These are phyloP conservation scores for Beris chalybata DNA, from an alignment of 2,888 invertebrate genomes.

Conservation along the genomic window DNA sequence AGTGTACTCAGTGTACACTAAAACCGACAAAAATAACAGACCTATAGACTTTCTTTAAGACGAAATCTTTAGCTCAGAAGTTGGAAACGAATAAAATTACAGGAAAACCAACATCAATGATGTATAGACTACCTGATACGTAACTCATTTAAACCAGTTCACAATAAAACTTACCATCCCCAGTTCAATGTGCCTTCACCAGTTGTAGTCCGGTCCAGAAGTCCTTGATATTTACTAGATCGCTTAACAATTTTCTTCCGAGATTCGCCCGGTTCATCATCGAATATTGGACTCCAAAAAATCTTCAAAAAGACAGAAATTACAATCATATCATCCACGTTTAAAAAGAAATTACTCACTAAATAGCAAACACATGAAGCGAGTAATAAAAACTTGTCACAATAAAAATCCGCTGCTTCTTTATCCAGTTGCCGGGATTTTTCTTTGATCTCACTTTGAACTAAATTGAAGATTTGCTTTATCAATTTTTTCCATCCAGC, in stretches of 20 bases:
- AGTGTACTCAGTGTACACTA: no score
- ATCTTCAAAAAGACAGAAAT: background rate
- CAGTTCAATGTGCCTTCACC: constrained; percentile 44
- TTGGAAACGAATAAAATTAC: no score
- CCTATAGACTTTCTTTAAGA: no score
- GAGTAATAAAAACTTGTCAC: constrained; percentile 46
- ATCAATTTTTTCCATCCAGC: constrained; percentile 47
- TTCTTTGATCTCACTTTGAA: constrained; percentile 48
- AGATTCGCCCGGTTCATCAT: constrained; percentile 25
- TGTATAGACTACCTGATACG: no score
- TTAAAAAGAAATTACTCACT: constrained; percentile 42
- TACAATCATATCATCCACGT: background rate
- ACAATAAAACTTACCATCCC: constrained; percentile 44
- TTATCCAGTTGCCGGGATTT: constrained; percentile 42
- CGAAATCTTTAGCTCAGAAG: no score
- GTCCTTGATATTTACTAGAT: constrained; percentile 44
- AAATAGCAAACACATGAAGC: constrained; percentile 47
- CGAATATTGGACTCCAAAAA: constrained; percentile 16
- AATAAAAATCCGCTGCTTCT: constrained; percentile 42
- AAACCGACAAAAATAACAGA: no score
- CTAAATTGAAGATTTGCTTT: constrained; percentile 45
- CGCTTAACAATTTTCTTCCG: constrained; percentile 44
- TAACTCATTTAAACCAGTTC: no score
- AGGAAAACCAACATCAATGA: no score
- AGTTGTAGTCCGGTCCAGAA: constrained; percentile 41